phyloP scores from a whole-genome alignment of 2,888 invertebrate species.

The Petrolisthes manimaculis region DNA sequence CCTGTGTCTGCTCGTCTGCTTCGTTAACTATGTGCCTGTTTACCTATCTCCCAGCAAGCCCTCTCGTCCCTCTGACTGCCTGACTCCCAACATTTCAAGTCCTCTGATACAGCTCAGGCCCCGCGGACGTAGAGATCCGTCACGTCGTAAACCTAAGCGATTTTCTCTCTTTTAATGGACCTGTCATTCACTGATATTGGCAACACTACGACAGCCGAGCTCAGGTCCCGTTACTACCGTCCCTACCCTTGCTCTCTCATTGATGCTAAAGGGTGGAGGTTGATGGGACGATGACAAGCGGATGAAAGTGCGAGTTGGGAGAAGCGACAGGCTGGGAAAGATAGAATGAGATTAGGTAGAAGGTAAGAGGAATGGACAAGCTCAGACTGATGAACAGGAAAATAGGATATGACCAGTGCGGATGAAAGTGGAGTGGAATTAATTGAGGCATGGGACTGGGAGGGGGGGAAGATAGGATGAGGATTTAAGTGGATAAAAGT shows the following conservation, averaged over 20 bases:
- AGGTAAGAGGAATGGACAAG: not conserved
- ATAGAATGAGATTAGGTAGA: not conserved
- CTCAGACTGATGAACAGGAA: not conserved
- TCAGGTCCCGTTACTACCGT: not conserved
- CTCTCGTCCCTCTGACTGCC: not conserved
- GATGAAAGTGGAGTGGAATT: too few relatives aligned
- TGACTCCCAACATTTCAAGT: not conserved
- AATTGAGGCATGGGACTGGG: too few relatives aligned
- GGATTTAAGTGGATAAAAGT: not conserved
- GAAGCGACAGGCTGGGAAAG: not conserved
- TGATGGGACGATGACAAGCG: not conserved
- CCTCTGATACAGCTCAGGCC: constrained; percentile 35
- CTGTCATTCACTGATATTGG: constrained; percentile 46
- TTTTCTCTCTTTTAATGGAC: constrained; percentile 49
- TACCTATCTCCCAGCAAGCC: not conserved
- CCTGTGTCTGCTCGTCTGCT: not conserved
- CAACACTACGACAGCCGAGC: not conserved
- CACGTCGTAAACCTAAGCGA: constrained; percentile 46
- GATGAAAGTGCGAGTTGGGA: not conserved
- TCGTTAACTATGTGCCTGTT: not conserved
- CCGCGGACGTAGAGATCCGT: constrained; percentile 32
- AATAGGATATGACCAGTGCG: not conserved
- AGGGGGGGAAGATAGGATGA: not conserved
- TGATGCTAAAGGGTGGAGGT: not conserved
- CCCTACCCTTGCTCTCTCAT: not conserved